phyloP scores from a whole-genome alignment of 1,140 invertebrate genomes.

The Oedothorax gibbosus region DNA sequence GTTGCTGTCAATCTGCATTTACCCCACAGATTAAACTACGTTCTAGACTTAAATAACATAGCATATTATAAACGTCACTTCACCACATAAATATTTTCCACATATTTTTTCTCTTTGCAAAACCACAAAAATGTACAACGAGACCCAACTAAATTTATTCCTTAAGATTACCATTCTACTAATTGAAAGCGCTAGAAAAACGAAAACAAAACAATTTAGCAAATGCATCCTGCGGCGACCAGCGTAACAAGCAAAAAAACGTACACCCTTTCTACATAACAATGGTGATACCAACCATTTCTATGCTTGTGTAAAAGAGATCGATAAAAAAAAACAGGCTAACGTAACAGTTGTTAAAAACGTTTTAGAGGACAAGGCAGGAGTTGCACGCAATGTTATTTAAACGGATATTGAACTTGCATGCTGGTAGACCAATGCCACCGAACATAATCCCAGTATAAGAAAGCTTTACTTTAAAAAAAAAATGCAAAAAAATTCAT shows the following conservation, averaged over 20 bases:
- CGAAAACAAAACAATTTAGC: slow-evolving; percentile 31
- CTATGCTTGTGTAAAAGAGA: slow-evolving; percentile 23
- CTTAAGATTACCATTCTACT: neutral
- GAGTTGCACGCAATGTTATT: slow-evolving; percentile 19
- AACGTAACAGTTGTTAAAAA: slow-evolving; percentile 27
- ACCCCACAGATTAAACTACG: too few species aligned
- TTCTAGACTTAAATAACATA: too few species aligned
- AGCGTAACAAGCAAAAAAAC: neutral
- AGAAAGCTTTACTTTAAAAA: too few species aligned
- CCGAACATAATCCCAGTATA: too few species aligned
- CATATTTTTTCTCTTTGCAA: too few species aligned
- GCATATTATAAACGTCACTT: too few species aligned
- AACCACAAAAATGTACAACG: too few species aligned
- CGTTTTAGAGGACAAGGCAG: neutral
- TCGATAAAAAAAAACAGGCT: slow-evolving; percentile 16
- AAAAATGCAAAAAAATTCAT: too few species aligned
- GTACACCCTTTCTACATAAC: slow-evolving; percentile 5
- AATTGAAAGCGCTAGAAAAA: neutral
- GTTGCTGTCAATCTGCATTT: too few species aligned
- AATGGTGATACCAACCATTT: slow-evolving; percentile 20
- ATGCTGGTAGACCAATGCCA: neutral
- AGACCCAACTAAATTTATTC: too few species aligned
- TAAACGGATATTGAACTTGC: slow-evolving; percentile 26
- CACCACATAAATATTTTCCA: too few species aligned
- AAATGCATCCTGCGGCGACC: slow-evolving; percentile 18